Conservation (phyloP, 2,113 vertebrate genomes). For the Myrmophylax atrothorax region DNA sequence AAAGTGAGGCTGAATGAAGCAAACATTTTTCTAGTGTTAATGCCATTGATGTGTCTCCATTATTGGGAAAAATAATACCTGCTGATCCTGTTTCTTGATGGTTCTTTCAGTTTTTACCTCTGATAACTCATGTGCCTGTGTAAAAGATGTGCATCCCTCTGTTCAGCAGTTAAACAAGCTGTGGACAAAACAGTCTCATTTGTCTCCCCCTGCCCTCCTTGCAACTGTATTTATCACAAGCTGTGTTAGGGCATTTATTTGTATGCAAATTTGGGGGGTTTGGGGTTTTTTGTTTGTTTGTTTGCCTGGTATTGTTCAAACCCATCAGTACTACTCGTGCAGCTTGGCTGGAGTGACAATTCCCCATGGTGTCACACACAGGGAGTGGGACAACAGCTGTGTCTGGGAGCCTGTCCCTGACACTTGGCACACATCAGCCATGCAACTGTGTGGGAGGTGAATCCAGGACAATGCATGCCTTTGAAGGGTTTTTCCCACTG, state of each 20-base stretch:
- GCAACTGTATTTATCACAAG: neutral
- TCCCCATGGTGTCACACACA: neutral
- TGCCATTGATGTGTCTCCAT: accelerated
- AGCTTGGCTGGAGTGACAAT: neutral
- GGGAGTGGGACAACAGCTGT: neutral
- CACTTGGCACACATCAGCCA: neutral
- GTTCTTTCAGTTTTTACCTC: neutral
- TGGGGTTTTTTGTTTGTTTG: neutral
- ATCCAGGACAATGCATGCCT: neutral
- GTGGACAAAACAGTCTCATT: neutral
- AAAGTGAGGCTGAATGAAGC: neutral
- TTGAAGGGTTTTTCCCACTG: neutral
- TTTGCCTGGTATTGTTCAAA: neutral
- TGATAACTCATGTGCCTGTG: neutral
- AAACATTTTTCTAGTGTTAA: neutral
- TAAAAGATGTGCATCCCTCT: neutral
- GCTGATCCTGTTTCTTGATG: neutral
- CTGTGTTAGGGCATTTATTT: neutral
- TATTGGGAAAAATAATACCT: neutral
- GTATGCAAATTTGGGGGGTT: neutral
- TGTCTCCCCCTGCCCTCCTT: neutral
- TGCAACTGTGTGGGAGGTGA: neutral
- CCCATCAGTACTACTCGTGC: neutral
- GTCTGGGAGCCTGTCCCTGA: neutral
- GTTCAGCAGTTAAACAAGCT: slow-evolving; percentile 22